Base-by-base conservation (phyloP, 2,113 vertebrate genomes). In the Heterotis niloticus region DNA sequence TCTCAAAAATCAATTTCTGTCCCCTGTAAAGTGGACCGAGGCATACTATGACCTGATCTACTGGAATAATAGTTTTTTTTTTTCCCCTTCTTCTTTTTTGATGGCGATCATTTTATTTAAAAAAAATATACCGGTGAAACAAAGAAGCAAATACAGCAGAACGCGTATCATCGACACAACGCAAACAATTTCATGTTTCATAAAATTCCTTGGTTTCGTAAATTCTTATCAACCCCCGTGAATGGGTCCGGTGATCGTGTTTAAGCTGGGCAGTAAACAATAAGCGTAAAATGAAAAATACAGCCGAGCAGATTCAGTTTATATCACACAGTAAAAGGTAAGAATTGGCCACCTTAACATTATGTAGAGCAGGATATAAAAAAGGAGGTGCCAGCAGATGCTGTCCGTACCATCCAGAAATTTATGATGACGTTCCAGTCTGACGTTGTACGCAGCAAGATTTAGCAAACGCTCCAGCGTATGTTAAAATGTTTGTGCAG, bases 1-100 rank as follows among this genome's bases (percentile, higher is more conserved):
- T 66, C 66, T 77, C 44, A 70, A 1, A 70, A 78, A 78, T 78
- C 28, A 51, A 62, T 70, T 60, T 78, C 66, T 54, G 54, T 70
- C 66, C 54, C 56, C 56, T 62, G 29, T 70, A 78, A 62, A 59
- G 24, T 71, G 77, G 28, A 44, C 56, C 44, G 66, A 60, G 29
- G 56, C 57, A 54, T 62, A 54, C 77, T 64, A 62, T 66, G 70
- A 78, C 26, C 51, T 52, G 54, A 70, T 78, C n/a, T 51, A 59
- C 77, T 1, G 7, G 56, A 75, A 59, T 56, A 24, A 60, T 16
- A 56, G 65, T 51, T 20, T 5, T 59, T 68, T n/a, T 69, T 68
- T 34, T 17, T 62, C 34, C n/a, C n/a, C 34, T 44, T 44, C 2
- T 44, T 44, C 34, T 44, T 44, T 44, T 44, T 44, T n/a, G n/a